Conservation (phyloP, 2,113 vertebrate genomes). For the Ovibos moschatus region DNA sequence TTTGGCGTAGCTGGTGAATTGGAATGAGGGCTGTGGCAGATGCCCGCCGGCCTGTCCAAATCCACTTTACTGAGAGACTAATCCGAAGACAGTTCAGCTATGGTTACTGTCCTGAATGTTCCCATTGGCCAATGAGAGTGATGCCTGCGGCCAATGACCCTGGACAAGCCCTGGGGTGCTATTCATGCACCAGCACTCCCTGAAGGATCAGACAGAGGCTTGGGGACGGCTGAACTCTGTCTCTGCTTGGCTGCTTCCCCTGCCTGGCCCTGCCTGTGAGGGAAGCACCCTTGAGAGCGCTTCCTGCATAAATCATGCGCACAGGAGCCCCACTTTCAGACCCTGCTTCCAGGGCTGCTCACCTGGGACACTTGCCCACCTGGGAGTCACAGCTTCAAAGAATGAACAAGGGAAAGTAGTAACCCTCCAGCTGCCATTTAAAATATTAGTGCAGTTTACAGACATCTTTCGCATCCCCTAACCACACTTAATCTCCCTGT, state of each 20-base stretch:
- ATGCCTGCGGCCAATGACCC: neutral
- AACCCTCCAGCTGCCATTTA: neutral
- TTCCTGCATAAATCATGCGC: neutral
- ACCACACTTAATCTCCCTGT: neutral
- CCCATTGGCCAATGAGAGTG: neutral
- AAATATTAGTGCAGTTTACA: neutral
- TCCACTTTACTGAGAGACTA: neutral
- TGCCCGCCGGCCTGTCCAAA: fast-evolving
- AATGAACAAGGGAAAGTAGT: neutral
- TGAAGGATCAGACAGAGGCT: neutral
- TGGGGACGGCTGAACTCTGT: neutral
- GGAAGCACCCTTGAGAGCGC: neutral
- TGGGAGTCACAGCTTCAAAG: neutral
- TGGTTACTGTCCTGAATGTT: neutral
- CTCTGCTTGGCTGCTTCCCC: neutral
- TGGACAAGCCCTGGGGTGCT: neutral
- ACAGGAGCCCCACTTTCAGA: neutral
- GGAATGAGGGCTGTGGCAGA: neutral
- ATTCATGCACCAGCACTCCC: neutral
- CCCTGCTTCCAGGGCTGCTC: neutral
- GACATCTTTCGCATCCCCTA: neutral
- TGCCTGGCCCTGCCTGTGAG: neutral
- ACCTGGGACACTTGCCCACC: neutral
- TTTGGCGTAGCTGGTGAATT: neutral
- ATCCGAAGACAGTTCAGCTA: neutral